Base-by-base conservation (phyloP, 2,113 vertebrate species). In the Melanerpes aurifrons region DNA sequence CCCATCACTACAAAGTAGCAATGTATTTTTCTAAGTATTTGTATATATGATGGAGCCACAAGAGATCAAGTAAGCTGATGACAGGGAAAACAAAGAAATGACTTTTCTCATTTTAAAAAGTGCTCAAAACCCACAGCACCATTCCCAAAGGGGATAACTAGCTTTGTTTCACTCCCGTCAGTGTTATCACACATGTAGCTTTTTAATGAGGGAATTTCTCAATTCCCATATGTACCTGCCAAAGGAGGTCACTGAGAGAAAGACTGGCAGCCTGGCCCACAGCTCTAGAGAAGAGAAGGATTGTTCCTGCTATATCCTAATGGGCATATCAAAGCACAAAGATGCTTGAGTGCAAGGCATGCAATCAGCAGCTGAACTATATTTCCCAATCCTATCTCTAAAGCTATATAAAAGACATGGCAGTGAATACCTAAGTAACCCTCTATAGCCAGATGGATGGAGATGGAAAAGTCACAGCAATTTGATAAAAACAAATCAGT, bases 131-230 rank as follows among this genome's bases (percentile, higher is more conserved):
- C 26, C 64, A 57, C 59, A 37, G 68, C 75, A 6, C 1, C 5
- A 2, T 4, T 53, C 96, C 72, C 79, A 9, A 9, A 61, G 82
- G 72, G 77, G 47, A n/a, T 3, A 35, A 70, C 58, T 35, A 50
- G 15, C 94, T 93, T 72, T 93, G 87, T 83, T 93, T 32, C 3
- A 6, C 3, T 48, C 87, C 79, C 90, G 37, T 86, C 75, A 81
- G 66, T 22, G 58, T n/a, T 43, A 12, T 58, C 92, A 88, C 92
- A 94, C 90, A n/a, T 0, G 5, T 53, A 71, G 92, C 9, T 90
- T 74, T 82, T 86, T 96, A 95, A 96, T 58, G 88, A 96, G 90
- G 76, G 76, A 37, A 61, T 53, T 26, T 20, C 79, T 66, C 69
- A 74, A 9, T 72, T 83, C 75, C 87, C 35, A 4, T 7, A 31